Percentiles rank a stretch among this genome's conserved stretches.
Evolutionary conservation across 1,140 invertebrate species (phyloP).

Genomic region (Platorchestia sp.): DNA sequence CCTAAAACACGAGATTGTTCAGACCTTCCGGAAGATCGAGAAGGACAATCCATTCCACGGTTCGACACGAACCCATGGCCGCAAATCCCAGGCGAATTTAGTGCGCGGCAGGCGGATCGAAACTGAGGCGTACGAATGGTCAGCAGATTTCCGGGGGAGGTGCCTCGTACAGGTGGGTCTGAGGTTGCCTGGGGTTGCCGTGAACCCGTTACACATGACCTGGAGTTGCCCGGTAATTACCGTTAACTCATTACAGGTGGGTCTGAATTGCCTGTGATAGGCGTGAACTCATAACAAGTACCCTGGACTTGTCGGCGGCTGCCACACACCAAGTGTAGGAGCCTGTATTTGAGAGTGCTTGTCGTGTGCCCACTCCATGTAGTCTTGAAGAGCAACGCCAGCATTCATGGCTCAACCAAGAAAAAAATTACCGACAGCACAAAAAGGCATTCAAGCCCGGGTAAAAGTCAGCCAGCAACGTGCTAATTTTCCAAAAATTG

Average conservation of each 20-base stretch:
- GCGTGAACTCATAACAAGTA: neutral
- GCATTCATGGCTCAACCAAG: too few relatives aligned
- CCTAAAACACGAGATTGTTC: neutral
- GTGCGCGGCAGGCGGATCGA: neutral
- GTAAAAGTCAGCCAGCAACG: too few relatives aligned
- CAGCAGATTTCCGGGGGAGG: neutral
- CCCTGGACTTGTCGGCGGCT: neutral
- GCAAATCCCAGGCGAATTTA: neutral
- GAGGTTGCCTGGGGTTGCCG: neutral
- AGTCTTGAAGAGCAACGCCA: too few relatives aligned
- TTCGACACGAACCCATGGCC: neutral
- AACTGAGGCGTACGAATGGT: neutral
- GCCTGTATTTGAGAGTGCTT: too few relatives aligned
- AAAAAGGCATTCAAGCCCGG: too few relatives aligned
- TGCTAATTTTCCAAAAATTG: too few relatives aligned
- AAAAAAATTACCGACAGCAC: too few relatives aligned
- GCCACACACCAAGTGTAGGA: too few relatives aligned
- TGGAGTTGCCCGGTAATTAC: neutral
- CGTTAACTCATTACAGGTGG: neutral
- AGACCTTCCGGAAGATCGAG: neutral
- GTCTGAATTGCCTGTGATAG: neutral
- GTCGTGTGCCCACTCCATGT: too few relatives aligned
- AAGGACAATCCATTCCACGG: neutral
- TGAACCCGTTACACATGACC: neutral
- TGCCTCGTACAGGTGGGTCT: neutral